Base-by-base conservation (phyloP, 1,140 invertebrate genomes). In the Apolygus lucorum region DNA sequence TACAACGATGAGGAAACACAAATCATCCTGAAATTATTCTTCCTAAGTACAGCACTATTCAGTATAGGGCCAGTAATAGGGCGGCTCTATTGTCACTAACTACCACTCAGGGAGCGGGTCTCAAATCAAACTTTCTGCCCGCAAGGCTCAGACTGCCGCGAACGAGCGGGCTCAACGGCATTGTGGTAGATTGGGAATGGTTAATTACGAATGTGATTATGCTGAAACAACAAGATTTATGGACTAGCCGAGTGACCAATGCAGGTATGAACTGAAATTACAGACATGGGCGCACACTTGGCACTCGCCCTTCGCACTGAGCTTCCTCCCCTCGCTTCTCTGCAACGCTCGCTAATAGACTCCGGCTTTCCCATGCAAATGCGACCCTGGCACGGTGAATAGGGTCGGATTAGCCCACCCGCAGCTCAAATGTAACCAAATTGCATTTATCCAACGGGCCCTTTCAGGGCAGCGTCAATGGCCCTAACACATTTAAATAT, bases 401-500 rank as follows among this genome's bases (percentile, higher is more conserved):
- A 59, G 54, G 54, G 54, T 59, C 54, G 54, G 54, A 59, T 59
- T 59, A 59, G 54, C 54, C 22, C 54, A 21, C 54, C 54, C 54
- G 54, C 54, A 59, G 22, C 54, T 59, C 54, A 59, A 59, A 59
- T 59, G 54, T 59, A 59, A 59, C 54, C 54, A 59, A 59, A 59
- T 59, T 59, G 54, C 54, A 59, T 59, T 59, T 59, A 59, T 59
- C 54, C 54, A 59, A 59, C 54, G 54, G 54, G 54, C 54, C 54
- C 54, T 59, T 59, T 59, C 54, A 59, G 54, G 13, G 8, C 11
- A 59, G 54, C 54, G 54, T 59, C 54, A 59, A 59, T 59, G 54
- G 54, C 54, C 54, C 54, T 59, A 59, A 59, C 54, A 59, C 54
- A 59, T 59, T 59, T 59, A 59, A 59, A 59, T 59, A 59, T 59